phyloP scores from a whole-genome alignment of 1,140 invertebrate species.

The Aphaenogaster ashmeadi region DNA sequence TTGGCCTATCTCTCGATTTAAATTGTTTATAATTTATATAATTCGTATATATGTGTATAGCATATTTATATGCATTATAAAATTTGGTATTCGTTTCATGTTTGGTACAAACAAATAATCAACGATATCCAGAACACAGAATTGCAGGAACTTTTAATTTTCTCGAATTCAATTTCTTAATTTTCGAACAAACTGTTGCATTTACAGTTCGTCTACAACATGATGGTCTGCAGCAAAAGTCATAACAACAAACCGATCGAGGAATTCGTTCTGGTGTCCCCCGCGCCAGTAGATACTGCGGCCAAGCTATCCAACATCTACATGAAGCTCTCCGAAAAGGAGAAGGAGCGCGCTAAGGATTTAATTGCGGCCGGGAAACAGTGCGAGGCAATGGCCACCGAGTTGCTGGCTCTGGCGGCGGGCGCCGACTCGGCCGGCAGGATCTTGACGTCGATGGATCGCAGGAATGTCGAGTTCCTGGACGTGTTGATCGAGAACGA shows the following conservation, averaged over 20 bases:
- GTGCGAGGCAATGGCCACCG: conserved; percentile 99
- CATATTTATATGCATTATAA: background rate
- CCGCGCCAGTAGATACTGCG: conserved; percentile 98
- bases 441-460: conserved; percentile 96
- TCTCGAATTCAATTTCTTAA: conserved; percentile 20
- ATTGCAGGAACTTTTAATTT: background rate
- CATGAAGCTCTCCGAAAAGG: conserved; percentile 95
- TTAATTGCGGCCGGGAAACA: conserved; percentile 97
- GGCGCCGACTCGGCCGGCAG: conserved; percentile 97
- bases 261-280: conserved; percentile 98
- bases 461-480: conserved; percentile 97
- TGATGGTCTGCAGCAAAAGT: conserved; percentile 99
- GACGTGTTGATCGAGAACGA: conserved; percentile 99
- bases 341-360: conserved; percentile 99
- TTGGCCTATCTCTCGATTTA: no score
- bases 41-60: background rate
- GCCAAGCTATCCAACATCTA: conserved; percentile 98
- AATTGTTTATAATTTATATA: background rate
- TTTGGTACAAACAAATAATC: conserved; percentile 1
- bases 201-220: conserved; percentile 97
- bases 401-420: conserved; percentile 97
- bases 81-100: background rate
- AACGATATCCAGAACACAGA: background rate
- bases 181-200: background rate
- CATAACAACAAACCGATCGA: conserved; percentile 98